Percentiles rank a stretch among this genome's conserved stretches.
Conservation (phyloP, 1,140 invertebrate species). For the Heliconius congener region DNA sequence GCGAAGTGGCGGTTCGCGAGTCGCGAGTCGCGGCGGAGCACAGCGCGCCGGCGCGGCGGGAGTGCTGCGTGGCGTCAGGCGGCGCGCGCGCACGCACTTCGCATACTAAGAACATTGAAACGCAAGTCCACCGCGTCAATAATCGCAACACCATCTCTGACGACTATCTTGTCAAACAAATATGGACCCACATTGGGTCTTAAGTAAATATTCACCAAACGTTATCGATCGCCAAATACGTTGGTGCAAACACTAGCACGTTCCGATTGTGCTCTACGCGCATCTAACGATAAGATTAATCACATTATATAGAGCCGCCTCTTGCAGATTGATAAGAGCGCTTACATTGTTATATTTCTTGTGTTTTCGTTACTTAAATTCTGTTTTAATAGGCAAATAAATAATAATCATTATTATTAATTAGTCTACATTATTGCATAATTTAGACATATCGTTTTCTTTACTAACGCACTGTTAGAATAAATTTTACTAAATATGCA, state of each 20-base stretch:
- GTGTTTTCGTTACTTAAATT: neutral
- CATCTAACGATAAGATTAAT: constrained; percentile 58
- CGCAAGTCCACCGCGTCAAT: constrained; percentile 55
- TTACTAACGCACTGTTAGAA: no score
- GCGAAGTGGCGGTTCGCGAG: constrained; percentile 52
- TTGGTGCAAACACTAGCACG: constrained; percentile 57
- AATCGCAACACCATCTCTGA: constrained; percentile 66
- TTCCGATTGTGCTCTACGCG: constrained; percentile 55
- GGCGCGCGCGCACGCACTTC: constrained; percentile 69
- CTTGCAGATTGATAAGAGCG: constrained; percentile 15
- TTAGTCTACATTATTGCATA: no score
- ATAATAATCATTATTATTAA: no score
- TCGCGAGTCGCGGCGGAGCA: constrained; percentile 46
- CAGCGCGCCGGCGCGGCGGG: constrained; percentile 50
- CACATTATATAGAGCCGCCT: constrained; percentile 22
- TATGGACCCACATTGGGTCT: constrained; percentile 51
- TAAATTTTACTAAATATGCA: neutral
- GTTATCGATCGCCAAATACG: constrained; percentile 70
- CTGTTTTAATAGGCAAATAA: neutral
- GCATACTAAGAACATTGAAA: constrained; percentile 74
- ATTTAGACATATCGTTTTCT: no score
- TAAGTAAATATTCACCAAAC: constrained; percentile 62
- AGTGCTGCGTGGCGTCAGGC: constrained; percentile 68
- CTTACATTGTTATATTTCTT: constrained; percentile 8
- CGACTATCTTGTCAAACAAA: constrained; percentile 67